A percentile compares a stretch with the other conserved stretches of the same genome.
Evolutionary conservation across 2,113 vertebrate species (phyloP).

Genomic region (Serilophus lunatus): DNA sequence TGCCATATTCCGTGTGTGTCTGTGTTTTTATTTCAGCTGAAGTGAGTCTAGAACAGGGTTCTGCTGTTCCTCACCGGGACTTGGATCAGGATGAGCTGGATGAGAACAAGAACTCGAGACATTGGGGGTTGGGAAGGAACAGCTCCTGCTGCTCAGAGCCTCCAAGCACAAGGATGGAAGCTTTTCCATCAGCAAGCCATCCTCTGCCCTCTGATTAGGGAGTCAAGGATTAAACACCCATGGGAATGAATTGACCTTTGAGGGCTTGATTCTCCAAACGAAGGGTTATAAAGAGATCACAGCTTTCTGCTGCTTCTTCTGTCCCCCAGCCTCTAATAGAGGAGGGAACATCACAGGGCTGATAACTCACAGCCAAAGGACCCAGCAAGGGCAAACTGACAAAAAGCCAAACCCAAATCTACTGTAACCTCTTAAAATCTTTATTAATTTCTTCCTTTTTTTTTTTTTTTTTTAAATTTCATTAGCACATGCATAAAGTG

Average conservation of each 20-base stretch:
- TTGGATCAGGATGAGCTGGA: not conserved
- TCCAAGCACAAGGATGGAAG: not conserved
- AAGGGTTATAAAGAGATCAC: not conserved
- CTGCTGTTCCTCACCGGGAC: not conserved
- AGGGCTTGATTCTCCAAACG: not conserved
- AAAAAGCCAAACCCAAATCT: not conserved
- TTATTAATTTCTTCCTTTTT: slow-evolving; percentile 29
- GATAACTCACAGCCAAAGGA: not conserved
- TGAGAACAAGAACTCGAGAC: not conserved
- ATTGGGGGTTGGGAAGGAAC: not conserved
- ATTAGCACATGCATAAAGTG: slow-evolving; percentile 75
- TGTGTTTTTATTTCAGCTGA: not conserved
- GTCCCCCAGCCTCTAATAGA: not conserved
- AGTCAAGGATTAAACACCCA: not conserved
- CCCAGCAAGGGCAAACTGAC: not conserved
- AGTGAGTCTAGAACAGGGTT: not conserved
- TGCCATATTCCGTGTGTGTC: not conserved
- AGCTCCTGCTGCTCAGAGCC: not conserved
- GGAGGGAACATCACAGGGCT: not conserved
- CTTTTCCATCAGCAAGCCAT: not conserved
- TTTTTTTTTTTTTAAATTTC: not conserved
- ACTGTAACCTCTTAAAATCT: slow-evolving; percentile 65
- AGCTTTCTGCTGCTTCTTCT: not conserved
- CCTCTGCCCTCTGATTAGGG: not conserved
- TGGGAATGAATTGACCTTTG: not conserved